These are phyloP conservation scores for Plusia festucae DNA, from an alignment of 2,888 invertebrate species.

Conservation along the genomic window DNA sequence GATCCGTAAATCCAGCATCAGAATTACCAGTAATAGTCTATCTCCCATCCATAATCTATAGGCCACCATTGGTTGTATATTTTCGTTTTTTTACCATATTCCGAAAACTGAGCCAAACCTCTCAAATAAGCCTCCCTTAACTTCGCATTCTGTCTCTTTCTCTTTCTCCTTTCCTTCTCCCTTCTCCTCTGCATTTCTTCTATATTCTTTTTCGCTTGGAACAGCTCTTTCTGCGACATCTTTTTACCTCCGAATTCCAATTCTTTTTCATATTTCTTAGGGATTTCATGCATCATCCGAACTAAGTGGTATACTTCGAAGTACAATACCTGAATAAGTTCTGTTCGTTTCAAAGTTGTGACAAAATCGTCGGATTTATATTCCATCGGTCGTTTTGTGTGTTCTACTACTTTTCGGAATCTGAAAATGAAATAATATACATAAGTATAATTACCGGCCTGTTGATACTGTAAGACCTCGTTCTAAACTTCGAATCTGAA, in stretches of 20 bases:
- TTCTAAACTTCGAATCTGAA: too few species aligned
- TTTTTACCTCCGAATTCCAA: background rate
- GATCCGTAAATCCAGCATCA: too few species aligned
- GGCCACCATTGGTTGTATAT: slow-evolving; percentile 51
- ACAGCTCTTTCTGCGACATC: background rate
- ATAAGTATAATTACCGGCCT: too few species aligned
- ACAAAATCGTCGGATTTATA: slow-evolving; percentile 36
- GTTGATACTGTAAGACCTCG: too few species aligned
- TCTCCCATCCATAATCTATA: slow-evolving; percentile 68
- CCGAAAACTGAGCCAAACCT: background rate
- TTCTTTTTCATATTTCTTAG: slow-evolving; percentile 57
- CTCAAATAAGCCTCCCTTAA: background rate
- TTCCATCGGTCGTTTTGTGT: slow-evolving; percentile 21
- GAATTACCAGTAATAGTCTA: slow-evolving; percentile 53
- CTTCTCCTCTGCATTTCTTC: rapidly evolving
- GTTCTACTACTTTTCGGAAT: slow-evolving; percentile 65
- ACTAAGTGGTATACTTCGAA: slow-evolving; percentile 60
- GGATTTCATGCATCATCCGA: slow-evolving; percentile 67
- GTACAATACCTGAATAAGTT: slow-evolving; percentile 21
- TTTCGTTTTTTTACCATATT: background rate
- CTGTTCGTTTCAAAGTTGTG: slow-evolving; percentile 41
- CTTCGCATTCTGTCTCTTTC: background rate
- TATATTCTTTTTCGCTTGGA: rapidly evolving
- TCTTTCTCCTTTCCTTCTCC: background rate
- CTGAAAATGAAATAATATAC: slow-evolving; percentile 54